Base-by-base conservation (phyloP, 2,113 vertebrate genomes). In the Carassius carassius region DNA sequence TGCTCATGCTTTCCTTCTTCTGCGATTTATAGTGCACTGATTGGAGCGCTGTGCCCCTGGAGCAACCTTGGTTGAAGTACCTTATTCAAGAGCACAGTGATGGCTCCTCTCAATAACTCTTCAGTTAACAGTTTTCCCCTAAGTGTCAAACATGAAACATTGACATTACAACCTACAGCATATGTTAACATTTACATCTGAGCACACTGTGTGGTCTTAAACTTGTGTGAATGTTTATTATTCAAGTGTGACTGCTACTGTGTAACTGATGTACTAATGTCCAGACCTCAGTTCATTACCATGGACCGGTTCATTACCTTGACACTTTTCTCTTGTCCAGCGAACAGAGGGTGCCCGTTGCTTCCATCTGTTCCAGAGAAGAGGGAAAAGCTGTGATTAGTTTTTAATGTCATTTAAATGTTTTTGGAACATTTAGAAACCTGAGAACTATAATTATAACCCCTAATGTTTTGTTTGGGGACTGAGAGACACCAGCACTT, bases 291-390 rank as follows among this genome's bases (percentile, higher is more conserved):
- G 56, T 49, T 67, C 41, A 88, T 83, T 90, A 91, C 88, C 86
- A 32, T 85, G 91, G 86, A 87, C 85, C 89, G 89, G 85, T 80
- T 88, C 86, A 91, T 92, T 92, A 91, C 90, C 90, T 92, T 84
- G 69, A 84, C 83, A 82, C 72, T 82, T 89, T 89, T 91, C 88
- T 87, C 69, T 82, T 88, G 87, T 85, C 90, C 85, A 87, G 86
- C 85, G 76, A 88, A 89, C 84, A 85, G 89, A 90, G 85, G 86
- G 67, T 72, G 77, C 88, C 84, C 44, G 74, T 83, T 85, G 82
- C 21, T 86, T 51, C 88, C 90, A 92, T 93, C 92, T 94, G 92
- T 88, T 89, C 60, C 32, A 72, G 73, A 76, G 86, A 87, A 88
- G 83, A 90, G 85, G 85, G 84, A 88, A 80, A 81, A 74, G 41